Evolutionary conservation across 2,888 invertebrate species (phyloP).

Genomic region (Choreutis nemorana): DNA sequence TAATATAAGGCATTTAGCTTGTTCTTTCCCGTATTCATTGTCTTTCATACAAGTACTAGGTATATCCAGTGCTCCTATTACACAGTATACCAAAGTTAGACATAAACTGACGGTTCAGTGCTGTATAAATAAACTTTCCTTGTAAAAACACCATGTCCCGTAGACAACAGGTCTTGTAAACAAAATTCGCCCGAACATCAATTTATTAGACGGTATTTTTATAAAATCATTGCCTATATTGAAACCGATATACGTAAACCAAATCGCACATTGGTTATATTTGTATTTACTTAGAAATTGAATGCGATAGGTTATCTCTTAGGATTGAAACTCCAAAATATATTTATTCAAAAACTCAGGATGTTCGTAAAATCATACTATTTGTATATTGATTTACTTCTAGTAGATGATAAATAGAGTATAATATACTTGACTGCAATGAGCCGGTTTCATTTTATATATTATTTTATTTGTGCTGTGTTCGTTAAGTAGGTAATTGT

Average conservation of each 20-base stretch:
- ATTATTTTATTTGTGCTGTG: slow-evolving; percentile 58
- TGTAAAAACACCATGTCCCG: slow-evolving; percentile 13
- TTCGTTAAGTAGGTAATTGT: slow-evolving; percentile 62
- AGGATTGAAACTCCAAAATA: slow-evolving; percentile 60
- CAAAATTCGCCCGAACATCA: slow-evolving; percentile 25
- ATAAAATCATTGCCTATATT: slow-evolving; percentile 62
- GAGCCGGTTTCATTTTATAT: slow-evolving; percentile 46
- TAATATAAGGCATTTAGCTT: no score
- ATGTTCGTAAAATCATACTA: slow-evolving; percentile 56
- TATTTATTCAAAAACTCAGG: slow-evolving; percentile 58
- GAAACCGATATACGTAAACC: slow-evolving; percentile 60
- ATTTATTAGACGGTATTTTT: slow-evolving; percentile 55
- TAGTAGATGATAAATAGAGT: slow-evolving; percentile 55
- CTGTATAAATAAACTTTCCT: slow-evolving; percentile 14
- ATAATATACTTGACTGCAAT: slow-evolving; percentile 45
- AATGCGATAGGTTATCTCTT: slow-evolving; percentile 35
- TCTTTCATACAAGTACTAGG: no score
- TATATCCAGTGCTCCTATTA: no score
- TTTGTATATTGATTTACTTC: slow-evolving; percentile 51
- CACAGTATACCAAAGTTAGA: slow-evolving; percentile 67
- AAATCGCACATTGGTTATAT: slow-evolving; percentile 49
- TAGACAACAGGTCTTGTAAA: no score
- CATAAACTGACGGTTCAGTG: slow-evolving; percentile 45
- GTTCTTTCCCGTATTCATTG: no score
- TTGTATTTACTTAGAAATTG: slow-evolving; percentile 35